Percentiles rank a stretch among this genome's conserved stretches.
phyloP scores from a whole-genome alignment of 2,113 vertebrate genomes.

The Urocolius indicus region DNA sequence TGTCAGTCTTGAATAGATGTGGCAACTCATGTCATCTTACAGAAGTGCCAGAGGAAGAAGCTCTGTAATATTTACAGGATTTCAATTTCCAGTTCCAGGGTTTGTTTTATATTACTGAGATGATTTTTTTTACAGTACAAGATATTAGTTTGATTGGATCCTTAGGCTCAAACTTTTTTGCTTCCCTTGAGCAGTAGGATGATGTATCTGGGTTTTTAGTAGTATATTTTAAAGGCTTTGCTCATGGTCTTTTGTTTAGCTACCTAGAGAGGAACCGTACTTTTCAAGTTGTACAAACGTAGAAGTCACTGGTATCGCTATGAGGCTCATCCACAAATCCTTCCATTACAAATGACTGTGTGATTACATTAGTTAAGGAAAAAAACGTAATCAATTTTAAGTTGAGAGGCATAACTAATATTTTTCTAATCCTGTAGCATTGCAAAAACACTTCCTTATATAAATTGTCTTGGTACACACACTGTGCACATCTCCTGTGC shows the following conservation, averaged over 20 bases:
- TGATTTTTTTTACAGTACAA: not conserved
- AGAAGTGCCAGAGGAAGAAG: not conserved
- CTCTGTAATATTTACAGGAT: not conserved
- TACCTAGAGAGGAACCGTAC: not conserved
- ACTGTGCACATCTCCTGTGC: not conserved
- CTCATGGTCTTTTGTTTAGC: not conserved
- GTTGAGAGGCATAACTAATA: not conserved
- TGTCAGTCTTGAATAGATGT: not conserved
- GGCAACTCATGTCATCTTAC: not conserved
- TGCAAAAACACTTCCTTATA: not conserved
- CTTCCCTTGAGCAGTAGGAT: not conserved
- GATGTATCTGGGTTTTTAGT: not conserved
- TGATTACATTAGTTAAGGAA: not conserved
- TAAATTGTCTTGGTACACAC: not conserved
- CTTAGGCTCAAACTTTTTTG: not conserved
- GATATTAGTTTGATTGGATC: not conserved
- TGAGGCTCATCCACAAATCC: not conserved
- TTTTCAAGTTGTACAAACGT: fast-evolving
- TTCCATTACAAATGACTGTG: not conserved
- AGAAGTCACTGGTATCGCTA: not conserved
- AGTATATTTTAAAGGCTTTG: not conserved
- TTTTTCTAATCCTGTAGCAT: not conserved
- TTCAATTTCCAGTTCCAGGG: not conserved
- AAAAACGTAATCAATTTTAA: not conserved
- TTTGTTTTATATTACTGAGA: not conserved